Conservation (phyloP, 2,888 invertebrate genomes). For the Watsonalla cultraria region DNA sequence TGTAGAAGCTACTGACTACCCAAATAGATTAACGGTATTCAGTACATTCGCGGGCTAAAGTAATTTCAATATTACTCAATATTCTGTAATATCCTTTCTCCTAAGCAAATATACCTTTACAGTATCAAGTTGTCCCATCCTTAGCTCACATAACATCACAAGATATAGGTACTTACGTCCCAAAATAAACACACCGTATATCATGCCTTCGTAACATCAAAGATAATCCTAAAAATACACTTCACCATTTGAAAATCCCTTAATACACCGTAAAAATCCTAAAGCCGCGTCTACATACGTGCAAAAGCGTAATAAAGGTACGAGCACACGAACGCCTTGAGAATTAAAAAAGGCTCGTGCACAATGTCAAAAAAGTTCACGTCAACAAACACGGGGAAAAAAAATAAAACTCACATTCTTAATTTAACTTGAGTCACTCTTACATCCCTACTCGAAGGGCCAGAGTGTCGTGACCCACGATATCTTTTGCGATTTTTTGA, state of each 20-base stretch:
- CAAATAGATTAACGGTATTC: no score
- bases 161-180: slow-evolving; percentile 21
- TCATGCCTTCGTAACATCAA: slow-evolving; percentile 57
- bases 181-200: slow-evolving; percentile 68
- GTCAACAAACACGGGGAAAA: slow-evolving; percentile 72
- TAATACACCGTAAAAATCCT: slow-evolving; percentile 54
- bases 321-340: slow-evolving; percentile 66
- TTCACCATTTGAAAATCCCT: slow-evolving; percentile 52
- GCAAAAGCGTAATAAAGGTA: slow-evolving; percentile 52
- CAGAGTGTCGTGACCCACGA: background rate
- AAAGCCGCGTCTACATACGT: slow-evolving; percentile 37
- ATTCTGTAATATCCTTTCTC: background rate
- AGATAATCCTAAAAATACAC: slow-evolving; percentile 75
- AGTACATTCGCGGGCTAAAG: no score
- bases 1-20: no score
- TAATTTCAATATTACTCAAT: background rate
- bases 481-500: background rate
- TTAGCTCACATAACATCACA: slow-evolving; percentile 7
- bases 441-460: slow-evolving; percentile 59
- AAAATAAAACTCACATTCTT: slow-evolving; percentile 70
- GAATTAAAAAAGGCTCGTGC: slow-evolving; percentile 61
- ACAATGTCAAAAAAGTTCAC: slow-evolving; percentile 76
- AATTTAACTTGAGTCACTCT: slow-evolving; percentile 78
- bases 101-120: slow-evolving; percentile 3
- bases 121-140: slow-evolving; percentile 8